phyloP scores from a whole-genome alignment of 2,113 vertebrate genomes.

The Brienomyrus brachyistius region DNA sequence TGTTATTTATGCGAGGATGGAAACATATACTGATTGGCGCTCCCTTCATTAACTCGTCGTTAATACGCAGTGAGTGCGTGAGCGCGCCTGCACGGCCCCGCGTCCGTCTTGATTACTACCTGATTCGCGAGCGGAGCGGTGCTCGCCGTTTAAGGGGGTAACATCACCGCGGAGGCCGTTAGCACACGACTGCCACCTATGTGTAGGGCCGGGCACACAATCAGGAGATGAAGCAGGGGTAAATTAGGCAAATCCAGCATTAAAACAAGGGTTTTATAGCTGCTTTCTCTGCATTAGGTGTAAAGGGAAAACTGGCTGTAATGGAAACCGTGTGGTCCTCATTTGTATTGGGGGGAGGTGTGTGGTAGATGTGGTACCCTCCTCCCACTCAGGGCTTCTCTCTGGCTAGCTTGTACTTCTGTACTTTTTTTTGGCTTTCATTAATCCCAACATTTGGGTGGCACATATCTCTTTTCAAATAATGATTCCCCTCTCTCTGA shows the following conservation, averaged over 20 bases:
- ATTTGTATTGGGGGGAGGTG: background rate
- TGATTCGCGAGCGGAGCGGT: background rate
- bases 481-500: constrained; percentile 24
- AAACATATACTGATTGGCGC: constrained; percentile 8
- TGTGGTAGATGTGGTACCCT: background rate
- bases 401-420: background rate
- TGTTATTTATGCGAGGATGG: constrained; percentile 14
- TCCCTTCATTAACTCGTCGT: constrained; percentile 18
- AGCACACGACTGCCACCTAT: background rate
- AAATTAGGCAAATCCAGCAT: background rate
- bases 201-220: background rate
- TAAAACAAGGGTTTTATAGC: background rate
- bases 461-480: constrained; percentile 5
- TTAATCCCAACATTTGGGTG: background rate
- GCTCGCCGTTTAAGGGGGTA: background rate
- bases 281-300: background rate
- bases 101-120: background rate
- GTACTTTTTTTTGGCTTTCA: background rate
- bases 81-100: background rate
- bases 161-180: background rate
- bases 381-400: background rate
- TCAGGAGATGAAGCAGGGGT: background rate
- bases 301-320: background rate
- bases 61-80: background rate
- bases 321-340: background rate